Evolutionary conservation across 2,888 invertebrate genomes (phyloP).

Genomic region (Philaethria dido): DNA sequence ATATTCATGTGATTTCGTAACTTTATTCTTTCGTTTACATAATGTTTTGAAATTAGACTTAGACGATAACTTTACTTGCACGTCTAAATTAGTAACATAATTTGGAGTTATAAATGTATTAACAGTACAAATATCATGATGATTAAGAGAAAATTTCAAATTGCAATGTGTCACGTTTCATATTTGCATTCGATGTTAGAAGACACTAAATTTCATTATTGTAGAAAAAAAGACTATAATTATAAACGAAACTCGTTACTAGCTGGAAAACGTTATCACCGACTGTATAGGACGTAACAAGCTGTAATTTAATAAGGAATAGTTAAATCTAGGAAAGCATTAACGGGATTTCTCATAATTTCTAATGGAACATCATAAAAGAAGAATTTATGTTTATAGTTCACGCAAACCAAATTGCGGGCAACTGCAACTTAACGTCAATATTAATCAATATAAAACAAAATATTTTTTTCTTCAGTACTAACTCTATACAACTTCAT

Average conservation of each 20-base stretch:
- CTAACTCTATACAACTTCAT: conserved; percentile 59
- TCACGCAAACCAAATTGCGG: background rate
- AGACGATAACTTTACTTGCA: conserved; percentile 3
- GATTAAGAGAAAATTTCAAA: background rate
- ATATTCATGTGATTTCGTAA: conserved; percentile 8
- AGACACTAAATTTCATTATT: background rate
- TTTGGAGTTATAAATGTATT: background rate
- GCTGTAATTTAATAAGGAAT: too few relatives aligned
- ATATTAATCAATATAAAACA: background rate
- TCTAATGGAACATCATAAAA: background rate
- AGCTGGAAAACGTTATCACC: too few relatives aligned
- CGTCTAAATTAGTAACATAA: background rate
- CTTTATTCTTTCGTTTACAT: background rate
- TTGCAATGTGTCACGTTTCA: background rate
- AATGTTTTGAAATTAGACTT: too few relatives aligned
- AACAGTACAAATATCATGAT: background rate
- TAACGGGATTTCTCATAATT: too few relatives aligned
- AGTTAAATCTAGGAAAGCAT: too few relatives aligned
- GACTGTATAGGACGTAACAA: too few relatives aligned
- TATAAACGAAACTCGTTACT: too few relatives aligned
- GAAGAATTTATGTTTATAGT: background rate
- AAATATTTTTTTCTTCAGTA: background rate
- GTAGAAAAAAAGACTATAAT: too few relatives aligned
- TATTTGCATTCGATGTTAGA: background rate
- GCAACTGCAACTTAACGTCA: background rate